Evolutionary conservation across 1,140 invertebrate genomes (phyloP).

Genomic region (Drosophila pandora): DNA sequence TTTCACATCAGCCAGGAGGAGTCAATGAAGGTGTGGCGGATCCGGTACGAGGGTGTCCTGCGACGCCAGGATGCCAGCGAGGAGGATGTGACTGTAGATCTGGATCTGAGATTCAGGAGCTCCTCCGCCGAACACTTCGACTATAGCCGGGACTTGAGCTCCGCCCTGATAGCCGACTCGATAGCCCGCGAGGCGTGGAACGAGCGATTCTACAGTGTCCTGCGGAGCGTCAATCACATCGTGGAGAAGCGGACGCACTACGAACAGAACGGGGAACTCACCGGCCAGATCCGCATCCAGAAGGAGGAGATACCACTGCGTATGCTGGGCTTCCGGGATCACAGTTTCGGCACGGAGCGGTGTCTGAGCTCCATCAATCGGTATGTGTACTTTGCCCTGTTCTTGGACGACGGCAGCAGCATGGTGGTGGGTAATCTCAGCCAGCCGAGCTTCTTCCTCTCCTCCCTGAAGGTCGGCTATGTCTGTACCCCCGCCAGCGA

Average conservation of each 20-base stretch:
- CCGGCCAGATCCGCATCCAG: constrained; percentile 38
- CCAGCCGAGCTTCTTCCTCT: constrained; percentile 76
- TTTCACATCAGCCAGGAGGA: constrained; percentile 70
- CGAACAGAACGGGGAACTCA: constrained; percentile 62
- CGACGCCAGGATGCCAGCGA: background rate
- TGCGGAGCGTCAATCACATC: constrained; percentile 59
- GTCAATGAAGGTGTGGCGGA: constrained; percentile 66
- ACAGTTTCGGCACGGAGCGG: constrained; percentile 78
- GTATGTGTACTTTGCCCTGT: constrained; percentile 76
- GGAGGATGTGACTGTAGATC: constrained; percentile 31
- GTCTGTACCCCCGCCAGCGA: constrained; percentile 52
- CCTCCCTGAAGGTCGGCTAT: constrained; percentile 77
- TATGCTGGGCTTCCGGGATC: constrained; percentile 67
- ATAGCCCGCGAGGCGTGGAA: constrained; percentile 79
- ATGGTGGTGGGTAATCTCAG: constrained; percentile 78
- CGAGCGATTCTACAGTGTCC: constrained; percentile 68
- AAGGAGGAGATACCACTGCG: background rate
- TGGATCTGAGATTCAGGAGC: constrained; percentile 62
- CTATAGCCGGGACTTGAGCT: constrained; percentile 73
- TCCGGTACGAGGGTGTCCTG: constrained; percentile 59
- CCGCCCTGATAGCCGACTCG: constrained; percentile 72
- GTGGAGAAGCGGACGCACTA: constrained; percentile 72
- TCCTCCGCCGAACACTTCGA: constrained; percentile 60
- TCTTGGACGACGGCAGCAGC: constrained; percentile 75
- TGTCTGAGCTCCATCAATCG: constrained; percentile 79